Evolutionary conservation across 2,888 invertebrate genomes (phyloP).

Genomic region (Cephus spinipes): DNA sequence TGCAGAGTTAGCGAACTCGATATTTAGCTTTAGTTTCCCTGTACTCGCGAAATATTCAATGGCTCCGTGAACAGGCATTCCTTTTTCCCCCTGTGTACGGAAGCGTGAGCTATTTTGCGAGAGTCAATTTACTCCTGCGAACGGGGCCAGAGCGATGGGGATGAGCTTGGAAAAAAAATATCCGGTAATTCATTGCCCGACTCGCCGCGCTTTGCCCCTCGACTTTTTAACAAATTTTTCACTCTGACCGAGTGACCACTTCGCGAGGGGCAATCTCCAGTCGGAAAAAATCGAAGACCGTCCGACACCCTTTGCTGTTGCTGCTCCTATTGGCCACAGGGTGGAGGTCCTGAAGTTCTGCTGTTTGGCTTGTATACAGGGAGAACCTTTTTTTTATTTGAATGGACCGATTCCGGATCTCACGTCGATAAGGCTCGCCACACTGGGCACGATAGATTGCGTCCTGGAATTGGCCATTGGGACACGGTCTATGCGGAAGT

Average conservation of each 20-base stretch:
- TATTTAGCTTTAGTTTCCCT: background rate
- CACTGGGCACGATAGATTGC: background rate
- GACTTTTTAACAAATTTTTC: conserved; percentile 19
- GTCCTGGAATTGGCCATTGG: background rate
- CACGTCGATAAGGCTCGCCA: background rate
- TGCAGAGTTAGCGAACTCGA: background rate
- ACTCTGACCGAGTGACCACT: conserved; percentile 19
- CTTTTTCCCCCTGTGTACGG: background rate
- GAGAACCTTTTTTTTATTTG: background rate
- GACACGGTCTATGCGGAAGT: background rate
- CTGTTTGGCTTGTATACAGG: background rate
- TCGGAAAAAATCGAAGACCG: conserved; percentile 18
- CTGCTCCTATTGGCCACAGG: background rate
- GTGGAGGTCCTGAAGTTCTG: background rate
- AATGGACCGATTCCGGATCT: background rate
- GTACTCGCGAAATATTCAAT: background rate
- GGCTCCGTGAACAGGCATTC: background rate
- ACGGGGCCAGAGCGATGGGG: background rate
- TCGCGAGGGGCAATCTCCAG: conserved; percentile 32
- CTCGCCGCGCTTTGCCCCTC: conserved; percentile 12
- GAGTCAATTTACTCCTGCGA: background rate
- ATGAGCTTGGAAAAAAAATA: background rate
- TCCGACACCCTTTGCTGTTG: background rate
- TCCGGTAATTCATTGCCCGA: conserved; percentile 28
- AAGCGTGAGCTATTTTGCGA: background rate